Evolutionary conservation across 2,113 vertebrate genomes (phyloP).

Genomic region (Hippocampus barbouri): DNA sequence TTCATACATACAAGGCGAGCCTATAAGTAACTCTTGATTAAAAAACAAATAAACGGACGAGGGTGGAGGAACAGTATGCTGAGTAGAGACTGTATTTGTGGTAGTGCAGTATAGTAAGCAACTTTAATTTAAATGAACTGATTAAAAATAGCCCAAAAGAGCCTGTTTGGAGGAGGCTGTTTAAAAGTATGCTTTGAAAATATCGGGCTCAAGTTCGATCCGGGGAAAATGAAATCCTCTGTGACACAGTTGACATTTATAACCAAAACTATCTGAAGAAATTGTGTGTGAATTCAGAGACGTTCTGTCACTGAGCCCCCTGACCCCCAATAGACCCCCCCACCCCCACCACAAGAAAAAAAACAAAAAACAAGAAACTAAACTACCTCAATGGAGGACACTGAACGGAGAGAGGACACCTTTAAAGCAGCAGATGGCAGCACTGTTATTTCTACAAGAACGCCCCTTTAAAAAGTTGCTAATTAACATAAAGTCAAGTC

Average conservation of each 20-base stretch:
- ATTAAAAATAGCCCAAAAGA: not conserved
- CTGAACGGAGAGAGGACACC: not conserved
- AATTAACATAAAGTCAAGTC: not conserved
- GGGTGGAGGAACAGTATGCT: slow-evolving; percentile 7
- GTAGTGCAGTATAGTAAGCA: slow-evolving; percentile 8
- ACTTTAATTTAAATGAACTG: not conserved
- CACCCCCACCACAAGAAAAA: not conserved
- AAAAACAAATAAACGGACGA: not conserved
- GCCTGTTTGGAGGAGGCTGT: not conserved
- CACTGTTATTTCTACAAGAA: slow-evolving; percentile 15
- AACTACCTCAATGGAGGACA: not conserved
- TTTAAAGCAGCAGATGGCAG: slow-evolving; percentile 58
- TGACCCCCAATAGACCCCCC: too few species aligned
- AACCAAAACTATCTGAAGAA: not conserved
- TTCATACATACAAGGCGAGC: not conserved
- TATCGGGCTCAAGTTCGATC: not conserved
- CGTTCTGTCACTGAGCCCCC: not conserved
- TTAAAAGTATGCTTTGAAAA: slow-evolving; percentile 3
- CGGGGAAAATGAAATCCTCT: not conserved
- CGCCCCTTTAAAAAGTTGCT: not conserved
- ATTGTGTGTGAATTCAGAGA: not conserved
- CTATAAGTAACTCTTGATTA: not conserved
- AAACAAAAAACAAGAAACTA: not conserved
- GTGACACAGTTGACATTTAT: not conserved
- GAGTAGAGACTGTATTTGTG: not conserved